Conservation (phyloP, 2,888 invertebrate species). For the Theristus sp. region DNA sequence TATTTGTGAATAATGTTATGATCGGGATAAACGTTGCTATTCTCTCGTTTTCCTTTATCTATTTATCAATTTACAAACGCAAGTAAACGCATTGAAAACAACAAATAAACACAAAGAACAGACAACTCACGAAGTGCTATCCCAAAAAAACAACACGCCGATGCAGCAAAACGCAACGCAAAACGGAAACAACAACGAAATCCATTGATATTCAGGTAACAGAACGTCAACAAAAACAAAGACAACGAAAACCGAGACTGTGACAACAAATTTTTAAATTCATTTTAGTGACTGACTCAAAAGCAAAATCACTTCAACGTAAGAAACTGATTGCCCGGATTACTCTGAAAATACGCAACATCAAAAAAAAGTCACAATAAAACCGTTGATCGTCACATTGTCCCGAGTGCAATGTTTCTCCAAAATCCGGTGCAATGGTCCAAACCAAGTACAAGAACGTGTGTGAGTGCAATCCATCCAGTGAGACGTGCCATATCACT, state of each 20-base stretch:
- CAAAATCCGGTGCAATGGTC: too few species aligned
- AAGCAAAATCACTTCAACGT: background rate
- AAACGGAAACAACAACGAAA: background rate
- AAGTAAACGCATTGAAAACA: background rate
- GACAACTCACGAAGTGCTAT: background rate
- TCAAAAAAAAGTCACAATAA: background rate
- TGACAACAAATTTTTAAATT: background rate
- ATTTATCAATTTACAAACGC: background rate
- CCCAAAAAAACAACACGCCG: background rate
- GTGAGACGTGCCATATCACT: conserved; percentile 22
- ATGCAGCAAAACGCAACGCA: background rate
- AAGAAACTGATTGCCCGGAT: background rate
- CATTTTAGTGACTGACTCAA: background rate
- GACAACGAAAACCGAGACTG: background rate
- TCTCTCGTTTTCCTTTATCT: too few species aligned
- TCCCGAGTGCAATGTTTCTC: too few species aligned
- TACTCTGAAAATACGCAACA: background rate
- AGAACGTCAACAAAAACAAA: background rate
- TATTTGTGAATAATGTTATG: too few species aligned
- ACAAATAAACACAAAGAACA: background rate
- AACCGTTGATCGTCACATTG: background rate
- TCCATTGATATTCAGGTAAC: too few species aligned
- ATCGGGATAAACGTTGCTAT: too few species aligned
- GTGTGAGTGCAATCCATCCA: too few species aligned
- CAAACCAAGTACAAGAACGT: too few species aligned